Evolutionary conservation across 2,888 invertebrate species (phyloP).

Genomic region (Dascillus cervinus): DNA sequence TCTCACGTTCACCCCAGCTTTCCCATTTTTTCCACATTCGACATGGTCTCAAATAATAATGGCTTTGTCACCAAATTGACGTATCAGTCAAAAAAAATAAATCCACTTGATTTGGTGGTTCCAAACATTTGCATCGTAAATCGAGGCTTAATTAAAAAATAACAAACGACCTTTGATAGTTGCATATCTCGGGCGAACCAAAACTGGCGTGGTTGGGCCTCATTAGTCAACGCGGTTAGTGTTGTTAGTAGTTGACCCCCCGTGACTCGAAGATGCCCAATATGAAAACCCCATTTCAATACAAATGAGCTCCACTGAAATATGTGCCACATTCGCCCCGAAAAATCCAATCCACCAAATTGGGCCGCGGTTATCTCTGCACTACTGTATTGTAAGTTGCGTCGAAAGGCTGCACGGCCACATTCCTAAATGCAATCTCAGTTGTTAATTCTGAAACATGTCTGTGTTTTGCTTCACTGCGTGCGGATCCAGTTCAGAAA

Average conservation of each 20-base stretch:
- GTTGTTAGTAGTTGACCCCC: conserved; percentile 28
- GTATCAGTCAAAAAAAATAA: too few species aligned
- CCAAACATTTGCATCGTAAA: too few species aligned
- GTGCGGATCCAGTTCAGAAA: conserved; percentile 34
- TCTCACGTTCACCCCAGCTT: too few species aligned
- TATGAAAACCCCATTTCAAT: conserved; percentile 30
- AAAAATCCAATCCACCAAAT: too few species aligned
- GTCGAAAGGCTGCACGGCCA: conserved; percentile 23
- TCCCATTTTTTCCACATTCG: too few species aligned
- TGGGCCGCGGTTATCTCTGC: too few species aligned
- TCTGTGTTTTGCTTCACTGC: conserved; percentile 33
- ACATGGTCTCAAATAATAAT: too few species aligned
- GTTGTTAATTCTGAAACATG: conserved; percentile 35
- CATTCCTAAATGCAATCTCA: conserved; percentile 36
- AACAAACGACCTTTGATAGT: conserved; percentile 27
- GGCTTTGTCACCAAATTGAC: too few species aligned
- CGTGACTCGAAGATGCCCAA: conserved; percentile 24
- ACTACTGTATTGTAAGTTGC: neutral
- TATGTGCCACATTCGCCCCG: too few species aligned
- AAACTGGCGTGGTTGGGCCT: conserved; percentile 24
- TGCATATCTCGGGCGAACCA: conserved; percentile 15
- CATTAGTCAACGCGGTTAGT: conserved; percentile 23
- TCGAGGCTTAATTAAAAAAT: conserved; percentile 32
- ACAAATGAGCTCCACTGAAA: conserved; percentile 31
- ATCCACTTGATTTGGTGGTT: too few species aligned